Evolutionary conservation across 2,113 vertebrate species (phyloP), one percentile per base, ranked within the genome.

Genomic region (Saimiri boliviensis): DNA sequence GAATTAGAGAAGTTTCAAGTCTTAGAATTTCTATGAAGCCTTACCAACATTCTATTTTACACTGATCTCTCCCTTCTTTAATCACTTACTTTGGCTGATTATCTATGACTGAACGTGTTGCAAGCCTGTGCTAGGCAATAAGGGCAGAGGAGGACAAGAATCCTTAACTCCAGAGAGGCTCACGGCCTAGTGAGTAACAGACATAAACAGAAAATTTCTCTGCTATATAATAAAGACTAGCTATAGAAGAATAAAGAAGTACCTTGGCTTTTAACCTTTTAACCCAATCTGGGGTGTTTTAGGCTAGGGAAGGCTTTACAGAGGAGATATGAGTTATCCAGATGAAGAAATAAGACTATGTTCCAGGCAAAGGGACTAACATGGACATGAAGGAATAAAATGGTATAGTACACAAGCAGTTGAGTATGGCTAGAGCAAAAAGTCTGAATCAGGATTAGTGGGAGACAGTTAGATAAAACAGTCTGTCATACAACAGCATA

Each of bases 271-370:
- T 63, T 30, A 63, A 63, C 27, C 60, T 93, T 96, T 79, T 89
- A 74, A 95, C 66, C 27, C 45, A 96, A 82, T n/a, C 27, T 96
- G 37, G 11, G 35, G 70, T 86, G 25, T 60, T 81, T 71, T 0
- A 89, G 74, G 96, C 84, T 74, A 95, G 35, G n/a, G 30, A 88
- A 77, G 20, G 19, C 30, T 91, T 94, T 58, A 77, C 77, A 45
- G 49, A 90, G 40, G 74, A 79, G 68, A 47, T 89, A 25, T 93
- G 13, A 90, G 91, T 73, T 83, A 86, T 23, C 47, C 58, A 95
- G 66, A 89, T 56, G 49, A 93, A 91, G 47, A 96, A 94, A 89
- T 87, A 12, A 94, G 81, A 94, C 52, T 83, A 60, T 23, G 19
- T 71, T 94, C 42, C 45, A 91, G 56, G 27, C 35, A 96, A 83